Evolutionary conservation across 2,797 vertebrate species (phyloP), one percentile per base, ranked within the genome.

Genomic region (Ctenopoma multispine): DNA sequence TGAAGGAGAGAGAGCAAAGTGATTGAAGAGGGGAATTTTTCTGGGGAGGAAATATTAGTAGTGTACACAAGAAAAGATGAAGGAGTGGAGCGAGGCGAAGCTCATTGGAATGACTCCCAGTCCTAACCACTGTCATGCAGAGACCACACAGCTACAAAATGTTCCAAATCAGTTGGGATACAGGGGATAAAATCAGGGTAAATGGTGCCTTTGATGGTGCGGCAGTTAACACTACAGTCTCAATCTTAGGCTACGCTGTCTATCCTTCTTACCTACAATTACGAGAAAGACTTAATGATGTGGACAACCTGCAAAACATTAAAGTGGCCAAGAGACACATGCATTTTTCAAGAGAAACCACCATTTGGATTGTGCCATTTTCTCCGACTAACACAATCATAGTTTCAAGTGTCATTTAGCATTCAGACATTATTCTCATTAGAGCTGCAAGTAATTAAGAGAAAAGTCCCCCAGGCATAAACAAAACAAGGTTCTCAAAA

Each of bases 101-200:
- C 75, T 75, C 46, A 4, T 62, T 88, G 83, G 80, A 88, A 78
- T 4, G n/a, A 73, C 75, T 88, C 81, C 79, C 82, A 75, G 83
- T 58, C 69, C 51, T 79, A 69, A 65, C 63, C 69, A 53, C 69
- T 67, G 67, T 74, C 67, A 68, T 68, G 69, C 49, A 23, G 71
- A 80, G 85, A 84, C 86, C 85, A 81, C 83, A 86, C 82, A 79
- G 74, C 76, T 61, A 57, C 69, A 59, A 66, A 81, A 80, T 75
- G 63, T 81, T 81, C 84, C 70, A 71, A 83, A 88, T 81, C 78
- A 82, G 80, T 40, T 3, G 14, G 68, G 65, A 64, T 63, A 48
- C 7, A n/a, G 43, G 31, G 75, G 69, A 60, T 77, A 63, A 77
- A 81, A 74, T 20, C 7, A 18, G 57, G 56, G 54, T 60, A 46